Base-by-base conservation (phyloP, 2,888 invertebrate genomes). In the Tiliacea aurago region DNA sequence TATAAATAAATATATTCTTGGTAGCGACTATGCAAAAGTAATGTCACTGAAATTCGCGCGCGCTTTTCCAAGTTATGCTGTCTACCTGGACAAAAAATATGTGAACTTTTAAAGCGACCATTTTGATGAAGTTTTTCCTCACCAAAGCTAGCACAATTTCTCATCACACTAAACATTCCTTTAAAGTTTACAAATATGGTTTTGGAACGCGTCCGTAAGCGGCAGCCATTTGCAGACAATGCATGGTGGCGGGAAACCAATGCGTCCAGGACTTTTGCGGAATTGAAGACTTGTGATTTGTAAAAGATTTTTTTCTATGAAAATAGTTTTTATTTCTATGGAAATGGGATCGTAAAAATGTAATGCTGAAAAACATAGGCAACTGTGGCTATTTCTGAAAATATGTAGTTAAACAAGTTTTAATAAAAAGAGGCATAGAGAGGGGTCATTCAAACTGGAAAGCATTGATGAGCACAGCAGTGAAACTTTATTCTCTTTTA, bases 211-310 rank as follows among this genome's bases (percentile, higher is more conserved):
- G 87, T 85, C 94, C 92, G 88, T 93, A 94, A 93, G 89, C 91
- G 92, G 92, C 84, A 81, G 91, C 93, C 92, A 94, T 94, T 95
- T 94, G 94, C 95, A 95, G 94, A 95, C 94, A 95, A 95, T 28
- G 28, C 28, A 28, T 95, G 90, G 93, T 90, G 90, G 81, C 92
- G 92, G 93, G 91, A 93, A 92, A 91, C 89, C 89, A 89, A 89
- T 90, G 89, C 88, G 89, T 86, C 89, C 89, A 85, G 91, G 86
- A 90, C 90, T 93, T 92, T 93, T 93, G 93, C 90, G 90, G 84
- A 71, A 81, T 83, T 68, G 62, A 68, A 73, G 63, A 49, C 56
- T 71, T 70, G 58, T 56, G 56, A 64, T 76, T 78, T 49, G n/a
- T 78, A 53, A 55, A 69, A 49, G 10, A 28, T 37, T 68, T 82